phyloP scores from a whole-genome alignment of 2,113 vertebrate species.

The Eublepharis macularius region DNA sequence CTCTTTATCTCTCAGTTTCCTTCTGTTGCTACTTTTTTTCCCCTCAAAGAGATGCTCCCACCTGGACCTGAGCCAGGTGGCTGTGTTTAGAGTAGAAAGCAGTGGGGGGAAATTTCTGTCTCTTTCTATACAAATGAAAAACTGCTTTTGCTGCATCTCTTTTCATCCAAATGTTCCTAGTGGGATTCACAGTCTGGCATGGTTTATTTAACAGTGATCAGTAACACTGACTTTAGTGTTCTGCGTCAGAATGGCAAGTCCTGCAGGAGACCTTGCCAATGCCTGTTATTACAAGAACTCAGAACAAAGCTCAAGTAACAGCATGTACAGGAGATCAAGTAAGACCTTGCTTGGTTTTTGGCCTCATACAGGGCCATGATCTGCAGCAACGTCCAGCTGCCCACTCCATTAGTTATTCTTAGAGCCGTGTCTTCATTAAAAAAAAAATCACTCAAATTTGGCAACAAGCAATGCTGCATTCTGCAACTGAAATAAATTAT shows the following conservation, averaged over 20 bases:
- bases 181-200: neutral
- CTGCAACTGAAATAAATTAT: neutral
- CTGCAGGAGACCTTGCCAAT: neutral
- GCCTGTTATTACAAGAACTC: neutral
- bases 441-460: neutral
- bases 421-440: neutral
- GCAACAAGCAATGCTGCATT: neutral
- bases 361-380: neutral
- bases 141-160: neutral
- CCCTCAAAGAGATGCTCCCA: neutral
- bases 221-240: neutral
- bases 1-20: neutral
- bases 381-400: neutral
- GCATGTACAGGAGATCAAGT: neutral
- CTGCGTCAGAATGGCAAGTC: neutral
- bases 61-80: neutral
- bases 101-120: neutral
- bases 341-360: neutral
- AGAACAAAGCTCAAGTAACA: neutral
- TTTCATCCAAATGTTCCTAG: constrained; percentile 5
- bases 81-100: neutral
- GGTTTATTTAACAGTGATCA: constrained; percentile 15
- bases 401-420: neutral
- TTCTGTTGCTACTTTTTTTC: neutral
- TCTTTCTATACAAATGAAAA: neutral